A percentile compares a stretch with the other conserved stretches of the same genome.
Conservation (phyloP, 2,797 vertebrate genomes). For the Enoplosus armatus region DNA sequence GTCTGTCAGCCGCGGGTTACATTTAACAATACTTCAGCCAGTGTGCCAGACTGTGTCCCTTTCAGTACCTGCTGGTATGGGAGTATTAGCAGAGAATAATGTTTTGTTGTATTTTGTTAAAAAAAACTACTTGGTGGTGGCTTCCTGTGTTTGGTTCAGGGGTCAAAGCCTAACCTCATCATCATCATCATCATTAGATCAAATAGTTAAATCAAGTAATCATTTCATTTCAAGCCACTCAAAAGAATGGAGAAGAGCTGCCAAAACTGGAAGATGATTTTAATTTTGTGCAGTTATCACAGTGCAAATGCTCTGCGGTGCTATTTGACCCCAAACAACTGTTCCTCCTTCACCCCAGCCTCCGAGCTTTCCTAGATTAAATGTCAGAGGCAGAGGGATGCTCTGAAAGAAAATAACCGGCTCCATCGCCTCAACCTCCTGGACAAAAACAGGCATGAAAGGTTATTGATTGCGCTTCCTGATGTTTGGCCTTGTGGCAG, state of each 20-base stretch:
- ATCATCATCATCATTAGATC: not conserved
- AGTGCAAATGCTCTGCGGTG: not conserved
- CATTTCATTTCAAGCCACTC: not conserved
- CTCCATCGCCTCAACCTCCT: constrained; percentile 33
- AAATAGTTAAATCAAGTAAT: not conserved
- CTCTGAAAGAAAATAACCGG: constrained; percentile 18
- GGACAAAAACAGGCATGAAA: constrained; percentile 37
- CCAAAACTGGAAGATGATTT: not conserved
- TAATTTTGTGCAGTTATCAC: not conserved
- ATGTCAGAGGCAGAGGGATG: constrained; percentile 34
- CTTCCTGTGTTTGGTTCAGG: not conserved
- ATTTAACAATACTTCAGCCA: constrained; percentile 17
- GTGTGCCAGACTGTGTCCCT: not conserved
- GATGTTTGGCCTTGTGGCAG: constrained; percentile 48
- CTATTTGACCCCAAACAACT: constrained; percentile 45
- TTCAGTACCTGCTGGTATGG: not conserved
- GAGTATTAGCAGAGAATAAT: not conserved
- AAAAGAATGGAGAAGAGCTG: not conserved
- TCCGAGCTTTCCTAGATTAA: constrained; percentile 22
- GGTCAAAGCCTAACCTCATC: constrained; percentile 8
- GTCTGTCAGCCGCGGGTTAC: constrained; percentile 50
- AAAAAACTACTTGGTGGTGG: not conserved
- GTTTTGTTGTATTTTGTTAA: not conserved
- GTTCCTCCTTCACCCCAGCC: constrained; percentile 14
- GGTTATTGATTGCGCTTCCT: constrained; percentile 43